Evolutionary conservation across 2,888 invertebrate genomes (phyloP).

Genomic region (Callyntrura sp.): DNA sequence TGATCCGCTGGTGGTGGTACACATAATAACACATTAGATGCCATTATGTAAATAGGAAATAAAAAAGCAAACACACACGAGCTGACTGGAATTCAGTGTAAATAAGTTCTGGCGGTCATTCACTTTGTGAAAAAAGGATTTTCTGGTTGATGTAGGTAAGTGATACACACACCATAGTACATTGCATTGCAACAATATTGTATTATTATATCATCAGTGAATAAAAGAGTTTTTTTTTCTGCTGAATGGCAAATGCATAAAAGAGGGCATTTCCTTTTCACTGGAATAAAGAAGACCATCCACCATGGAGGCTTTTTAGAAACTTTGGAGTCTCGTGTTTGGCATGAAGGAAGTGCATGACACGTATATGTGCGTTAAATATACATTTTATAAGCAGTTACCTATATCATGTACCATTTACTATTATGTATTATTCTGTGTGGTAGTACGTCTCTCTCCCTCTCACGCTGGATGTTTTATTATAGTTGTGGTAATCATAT

Average conservation of each 20-base stretch:
- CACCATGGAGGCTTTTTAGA: slow-evolving; percentile 53
- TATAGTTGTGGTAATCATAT: slow-evolving; percentile 50
- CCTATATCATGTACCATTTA: slow-evolving; percentile 6
- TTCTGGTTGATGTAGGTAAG: slow-evolving; percentile 75
- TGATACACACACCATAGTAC: slow-evolving; percentile 46
- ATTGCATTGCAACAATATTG: slow-evolving; percentile 69
- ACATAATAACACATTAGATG: slow-evolving; percentile 31
- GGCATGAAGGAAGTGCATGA: slow-evolving; percentile 44
- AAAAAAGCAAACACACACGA: slow-evolving; percentile 46
- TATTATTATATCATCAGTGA: slow-evolving; percentile 67
- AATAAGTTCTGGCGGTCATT: slow-evolving; percentile 70
- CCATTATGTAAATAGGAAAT: slow-evolving; percentile 74
- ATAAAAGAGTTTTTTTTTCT: slow-evolving; percentile 60
- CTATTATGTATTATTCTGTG: slow-evolving; percentile 1
- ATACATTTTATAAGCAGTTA: background rate
- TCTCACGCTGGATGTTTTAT: slow-evolving; percentile 23
- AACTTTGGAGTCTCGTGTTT: slow-evolving; percentile 43
- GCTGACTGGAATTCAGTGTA: slow-evolving; percentile 70
- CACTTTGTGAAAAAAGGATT: slow-evolving; percentile 56
- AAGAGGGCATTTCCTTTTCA: slow-evolving; percentile 75
- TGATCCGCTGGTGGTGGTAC: slow-evolving; percentile 11
- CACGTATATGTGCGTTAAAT: slow-evolving; percentile 11
- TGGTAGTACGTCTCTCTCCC: slow-evolving; percentile 1
- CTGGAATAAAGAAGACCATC: slow-evolving; percentile 67
- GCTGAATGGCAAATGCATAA: slow-evolving; percentile 68